Conservation (phyloP, 2,797 vertebrate genomes). For the Lagocephalus sceleratus region DNA sequence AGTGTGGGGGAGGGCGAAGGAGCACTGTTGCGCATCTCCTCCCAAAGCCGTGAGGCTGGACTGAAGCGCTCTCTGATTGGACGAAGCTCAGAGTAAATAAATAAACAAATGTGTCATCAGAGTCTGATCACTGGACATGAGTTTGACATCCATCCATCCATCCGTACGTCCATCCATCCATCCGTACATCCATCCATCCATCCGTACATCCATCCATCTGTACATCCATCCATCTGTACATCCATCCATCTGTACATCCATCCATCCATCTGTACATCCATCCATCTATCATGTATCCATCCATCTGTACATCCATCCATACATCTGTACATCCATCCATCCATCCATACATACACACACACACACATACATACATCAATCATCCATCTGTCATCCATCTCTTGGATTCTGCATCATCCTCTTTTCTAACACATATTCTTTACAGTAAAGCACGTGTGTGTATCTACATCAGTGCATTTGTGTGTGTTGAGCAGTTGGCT, state of each 20-base stretch:
- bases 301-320: background rate
- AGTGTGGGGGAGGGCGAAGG: conserved; percentile 3
- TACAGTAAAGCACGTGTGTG: background rate
- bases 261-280: background rate
- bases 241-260: background rate
- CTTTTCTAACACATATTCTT: background rate
- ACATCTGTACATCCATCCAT: background rate
- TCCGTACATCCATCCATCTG: background rate
- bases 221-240: background rate
- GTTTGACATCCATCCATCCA: background rate
- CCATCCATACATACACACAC: no score
- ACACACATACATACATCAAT: background rate
- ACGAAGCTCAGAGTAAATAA: conserved; percentile 37
- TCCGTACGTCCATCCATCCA: background rate
- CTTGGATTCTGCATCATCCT: background rate
- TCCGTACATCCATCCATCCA: background rate
- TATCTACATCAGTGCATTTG: conserved; percentile 4
- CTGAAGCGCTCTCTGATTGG: conserved; percentile 30
- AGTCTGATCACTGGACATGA: conserved; percentile 69
- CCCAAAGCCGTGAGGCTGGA: conserved; percentile 21
- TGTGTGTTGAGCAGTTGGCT: conserved; percentile 13
- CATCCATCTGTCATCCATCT: background rate
- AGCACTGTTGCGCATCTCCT: background rate
- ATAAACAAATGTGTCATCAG: conserved; percentile 42
- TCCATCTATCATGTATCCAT: background rate